A percentile compares a stretch with the other conserved stretches of the same genome.
Conservation (phyloP, 2,113 vertebrate species). For the Brachirus orientalis region DNA sequence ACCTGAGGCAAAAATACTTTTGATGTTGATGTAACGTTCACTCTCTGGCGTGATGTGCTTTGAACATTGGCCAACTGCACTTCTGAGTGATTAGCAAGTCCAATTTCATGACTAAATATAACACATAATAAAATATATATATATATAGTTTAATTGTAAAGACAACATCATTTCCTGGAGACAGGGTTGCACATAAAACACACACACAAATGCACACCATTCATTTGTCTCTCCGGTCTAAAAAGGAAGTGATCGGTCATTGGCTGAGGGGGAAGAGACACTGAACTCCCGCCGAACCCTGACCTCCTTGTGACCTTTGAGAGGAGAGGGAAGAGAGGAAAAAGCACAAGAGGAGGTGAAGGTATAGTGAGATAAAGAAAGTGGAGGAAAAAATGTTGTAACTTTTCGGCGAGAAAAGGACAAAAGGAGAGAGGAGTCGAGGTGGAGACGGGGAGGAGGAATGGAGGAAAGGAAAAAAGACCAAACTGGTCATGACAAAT, state of each 20-base stretch:
- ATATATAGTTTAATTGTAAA: background rate
- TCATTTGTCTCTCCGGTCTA: slow-evolving; percentile 53
- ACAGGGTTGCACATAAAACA: too few species aligned
- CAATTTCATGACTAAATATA: too few species aligned
- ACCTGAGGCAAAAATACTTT: too few species aligned
- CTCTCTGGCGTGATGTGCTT: too few species aligned
- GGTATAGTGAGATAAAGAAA: background rate
- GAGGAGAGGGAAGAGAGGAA: slow-evolving; percentile 32
- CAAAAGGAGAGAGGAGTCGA: background rate
- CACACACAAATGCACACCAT: slow-evolving; percentile 12
- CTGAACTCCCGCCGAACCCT: slow-evolving; percentile 66
- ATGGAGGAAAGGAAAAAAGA: too few species aligned
- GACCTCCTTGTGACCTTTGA: slow-evolving; percentile 53
- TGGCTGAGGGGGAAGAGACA: slow-evolving; percentile 48
- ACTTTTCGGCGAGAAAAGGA: background rate
- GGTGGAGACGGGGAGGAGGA: background rate
- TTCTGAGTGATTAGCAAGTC: too few species aligned
- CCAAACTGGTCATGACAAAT: background rate
- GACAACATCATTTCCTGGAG: background rate
- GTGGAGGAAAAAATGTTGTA: background rate
- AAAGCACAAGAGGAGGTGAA: slow-evolving; percentile 15
- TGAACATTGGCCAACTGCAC: too few species aligned
- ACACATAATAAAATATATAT: too few species aligned
- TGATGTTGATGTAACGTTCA: too few species aligned
- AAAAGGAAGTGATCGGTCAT: slow-evolving; percentile 76